These are phyloP conservation scores for Dermolepida albohirtum DNA, from an alignment of 2,888 invertebrate species.

Conservation along the genomic window DNA sequence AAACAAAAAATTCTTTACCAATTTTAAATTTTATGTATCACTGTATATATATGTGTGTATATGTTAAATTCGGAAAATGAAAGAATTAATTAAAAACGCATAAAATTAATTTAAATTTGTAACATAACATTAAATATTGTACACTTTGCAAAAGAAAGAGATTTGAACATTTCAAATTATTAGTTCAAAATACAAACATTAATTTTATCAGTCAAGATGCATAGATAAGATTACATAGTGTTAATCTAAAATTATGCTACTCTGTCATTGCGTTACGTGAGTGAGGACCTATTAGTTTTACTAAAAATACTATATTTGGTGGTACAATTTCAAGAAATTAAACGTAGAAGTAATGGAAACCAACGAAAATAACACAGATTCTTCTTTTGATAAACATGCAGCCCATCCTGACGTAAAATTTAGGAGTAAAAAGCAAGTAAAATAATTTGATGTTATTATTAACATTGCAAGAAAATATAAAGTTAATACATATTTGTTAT, in stretches of 20 bases:
- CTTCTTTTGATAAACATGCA: conserved; percentile 1
- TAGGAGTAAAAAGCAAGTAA: conserved; percentile 32
- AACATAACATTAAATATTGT: too few species aligned
- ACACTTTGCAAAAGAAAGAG: too few species aligned
- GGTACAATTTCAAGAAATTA: background rate
- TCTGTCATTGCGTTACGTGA: background rate
- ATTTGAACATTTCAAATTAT: conserved; percentile 15
- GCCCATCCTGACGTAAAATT: conserved; percentile 32
- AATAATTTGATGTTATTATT: too few species aligned
- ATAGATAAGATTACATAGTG: conserved; percentile 13
- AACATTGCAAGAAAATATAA: too few species aligned
- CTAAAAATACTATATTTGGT: background rate
- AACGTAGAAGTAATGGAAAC: conserved; percentile 8
- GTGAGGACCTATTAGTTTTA: background rate
- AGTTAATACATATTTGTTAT: too few species aligned
- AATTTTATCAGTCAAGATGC: conserved; percentile 20
- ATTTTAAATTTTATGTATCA: too few species aligned
- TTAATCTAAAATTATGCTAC: background rate
- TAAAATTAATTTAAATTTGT: too few species aligned
- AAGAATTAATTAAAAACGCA: too few species aligned
- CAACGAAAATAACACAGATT: background rate
- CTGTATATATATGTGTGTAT: too few species aligned
- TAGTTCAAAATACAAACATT: conserved; percentile 9
- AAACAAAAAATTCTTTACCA: too few species aligned
- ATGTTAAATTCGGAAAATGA: too few species aligned